phyloP scores from a whole-genome alignment of 2,113 vertebrate genomes.

The Lanius ludovicianus region DNA sequence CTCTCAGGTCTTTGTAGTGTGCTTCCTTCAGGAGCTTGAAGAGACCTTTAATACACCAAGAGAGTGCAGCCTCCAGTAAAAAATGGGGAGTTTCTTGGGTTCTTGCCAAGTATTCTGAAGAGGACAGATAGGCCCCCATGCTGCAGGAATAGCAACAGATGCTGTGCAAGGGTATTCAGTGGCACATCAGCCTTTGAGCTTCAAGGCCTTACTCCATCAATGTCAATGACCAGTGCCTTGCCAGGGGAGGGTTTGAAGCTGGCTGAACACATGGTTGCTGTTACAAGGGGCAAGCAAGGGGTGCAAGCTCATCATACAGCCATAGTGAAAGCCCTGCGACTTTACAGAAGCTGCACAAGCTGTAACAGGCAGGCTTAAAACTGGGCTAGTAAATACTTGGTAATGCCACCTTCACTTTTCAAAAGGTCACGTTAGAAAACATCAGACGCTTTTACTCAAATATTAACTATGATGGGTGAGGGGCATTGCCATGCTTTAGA shows the following conservation, averaged over 20 bases:
- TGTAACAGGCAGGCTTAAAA: not conserved
- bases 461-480: not conserved
- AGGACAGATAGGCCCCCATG: not conserved
- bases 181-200: not conserved
- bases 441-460: not conserved
- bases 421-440: accelerated
- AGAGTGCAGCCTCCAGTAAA: not conserved
- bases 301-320: accelerated
- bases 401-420: not conserved
- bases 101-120: not conserved
- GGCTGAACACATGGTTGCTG: not conserved
- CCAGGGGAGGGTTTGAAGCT: not conserved
- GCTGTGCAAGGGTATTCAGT: not conserved
- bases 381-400: not conserved
- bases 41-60: not conserved
- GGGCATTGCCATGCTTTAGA: accelerated
- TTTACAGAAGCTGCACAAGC: not conserved
- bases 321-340: not conserved
- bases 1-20: not conserved
- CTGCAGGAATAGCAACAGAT: not conserved
- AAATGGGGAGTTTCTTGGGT: not conserved
- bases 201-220: not conserved
- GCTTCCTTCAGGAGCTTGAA: not conserved
- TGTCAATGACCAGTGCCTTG: not conserved
- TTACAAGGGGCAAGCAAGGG: accelerated